phyloP scores from a whole-genome alignment of 2,888 invertebrate species.

The Lydus trimaculatus region DNA sequence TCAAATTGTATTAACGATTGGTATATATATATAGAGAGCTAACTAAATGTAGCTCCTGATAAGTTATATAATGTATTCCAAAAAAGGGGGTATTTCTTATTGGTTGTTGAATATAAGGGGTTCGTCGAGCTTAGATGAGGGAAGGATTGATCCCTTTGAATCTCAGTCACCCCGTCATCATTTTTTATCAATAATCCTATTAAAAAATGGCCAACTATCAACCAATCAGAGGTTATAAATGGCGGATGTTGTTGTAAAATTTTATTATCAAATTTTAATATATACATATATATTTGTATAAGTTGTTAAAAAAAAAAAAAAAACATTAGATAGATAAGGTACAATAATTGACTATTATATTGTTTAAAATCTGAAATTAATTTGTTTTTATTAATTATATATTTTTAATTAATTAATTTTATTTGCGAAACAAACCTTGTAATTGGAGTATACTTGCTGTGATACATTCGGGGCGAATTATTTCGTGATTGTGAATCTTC shows the following conservation, averaged over 20 bases:
- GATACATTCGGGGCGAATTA: conserved; percentile 48
- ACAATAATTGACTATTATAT: conserved; percentile 21
- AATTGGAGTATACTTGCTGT: conserved; percentile 45
- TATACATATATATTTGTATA: conserved; percentile 19
- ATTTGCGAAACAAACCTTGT: conserved; percentile 40
- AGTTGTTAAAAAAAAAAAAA: conserved; percentile 2
- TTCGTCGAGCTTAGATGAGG: not conserved
- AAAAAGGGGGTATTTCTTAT: not conserved
- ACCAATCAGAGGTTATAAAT: conserved; percentile 8
- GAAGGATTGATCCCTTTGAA: not conserved
- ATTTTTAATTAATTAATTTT: not conserved
- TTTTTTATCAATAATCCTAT: not conserved
- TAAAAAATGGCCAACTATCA: not conserved
- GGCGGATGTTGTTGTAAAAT: not conserved
- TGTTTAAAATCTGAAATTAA: conserved; percentile 27
- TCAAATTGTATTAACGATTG: not conserved
- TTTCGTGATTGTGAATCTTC: conserved; percentile 60
- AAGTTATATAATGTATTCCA: not conserved
- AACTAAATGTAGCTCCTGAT: not conserved
- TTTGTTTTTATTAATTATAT: conserved; percentile 7
- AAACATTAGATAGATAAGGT: conserved; percentile 13
- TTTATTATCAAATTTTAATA: conserved; percentile 15
- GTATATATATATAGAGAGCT: not conserved
- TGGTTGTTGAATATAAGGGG: not conserved
- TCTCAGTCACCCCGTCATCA: not conserved